Conservation (phyloP, 2,888 invertebrate genomes). For the Noctua pronuba region DNA sequence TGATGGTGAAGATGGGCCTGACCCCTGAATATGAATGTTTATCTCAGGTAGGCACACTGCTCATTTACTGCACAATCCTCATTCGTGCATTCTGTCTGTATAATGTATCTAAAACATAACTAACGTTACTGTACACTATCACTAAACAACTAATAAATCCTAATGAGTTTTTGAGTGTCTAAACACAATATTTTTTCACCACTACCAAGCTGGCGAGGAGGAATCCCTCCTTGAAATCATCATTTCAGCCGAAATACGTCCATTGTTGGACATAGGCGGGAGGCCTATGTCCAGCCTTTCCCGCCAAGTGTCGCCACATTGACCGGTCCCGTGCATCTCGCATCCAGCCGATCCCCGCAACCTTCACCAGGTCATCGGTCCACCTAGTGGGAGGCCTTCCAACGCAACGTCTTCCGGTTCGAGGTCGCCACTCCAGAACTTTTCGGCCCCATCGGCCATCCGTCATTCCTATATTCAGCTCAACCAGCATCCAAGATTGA, state of each 20-base stretch:
- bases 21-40: slow-evolving; percentile 89
- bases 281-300: too few relatives aligned
- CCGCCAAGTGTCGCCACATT: too few relatives aligned
- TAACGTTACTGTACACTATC: background rate
- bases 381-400: too few relatives aligned
- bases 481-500: background rate
- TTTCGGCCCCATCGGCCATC: too few relatives aligned
- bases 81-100: too few relatives aligned
- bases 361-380: too few relatives aligned
- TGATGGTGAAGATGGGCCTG: slow-evolving; percentile 89
- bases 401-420: too few relatives aligned
- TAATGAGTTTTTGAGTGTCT: background rate
- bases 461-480: background rate
- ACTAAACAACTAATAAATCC: background rate
- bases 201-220: background rate
- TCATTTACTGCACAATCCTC: background rate
- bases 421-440: too few relatives aligned
- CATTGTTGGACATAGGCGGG: too few relatives aligned
- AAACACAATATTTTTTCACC: background rate
- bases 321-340: too few relatives aligned
- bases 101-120: background rate
- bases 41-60: slow-evolving; percentile 74
- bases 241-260: too few relatives aligned
- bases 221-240: background rate
- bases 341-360: too few relatives aligned